phyloP scores from a whole-genome alignment of 2,113 vertebrate species.

The Atrichornis clamosus region DNA sequence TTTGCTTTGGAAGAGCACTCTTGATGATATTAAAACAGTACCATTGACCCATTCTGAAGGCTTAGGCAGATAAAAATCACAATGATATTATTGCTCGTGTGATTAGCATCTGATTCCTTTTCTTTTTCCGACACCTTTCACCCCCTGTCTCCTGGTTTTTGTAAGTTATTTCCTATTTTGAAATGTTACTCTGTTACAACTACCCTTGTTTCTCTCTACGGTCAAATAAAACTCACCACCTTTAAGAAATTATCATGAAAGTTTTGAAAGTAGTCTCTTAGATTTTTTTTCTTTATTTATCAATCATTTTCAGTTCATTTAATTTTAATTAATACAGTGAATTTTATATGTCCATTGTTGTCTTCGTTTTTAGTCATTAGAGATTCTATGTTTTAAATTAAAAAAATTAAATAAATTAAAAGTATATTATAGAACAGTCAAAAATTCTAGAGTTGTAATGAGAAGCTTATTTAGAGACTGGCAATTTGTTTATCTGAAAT shows the following conservation, averaged over 20 bases:
- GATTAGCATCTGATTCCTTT: background rate
- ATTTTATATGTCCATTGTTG: background rate
- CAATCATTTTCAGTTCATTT: background rate
- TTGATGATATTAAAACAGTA: background rate
- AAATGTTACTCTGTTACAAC: background rate
- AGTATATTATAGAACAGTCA: background rate
- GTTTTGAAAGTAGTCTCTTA: background rate
- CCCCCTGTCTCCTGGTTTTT: accelerated
- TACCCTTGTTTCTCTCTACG: background rate
- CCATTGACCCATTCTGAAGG: background rate
- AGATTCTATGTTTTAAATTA: background rate
- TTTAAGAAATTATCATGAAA: background rate
- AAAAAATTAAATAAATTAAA: background rate
- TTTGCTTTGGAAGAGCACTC: background rate
- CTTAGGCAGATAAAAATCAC: background rate
- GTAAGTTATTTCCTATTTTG: background rate
- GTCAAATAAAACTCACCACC: background rate
- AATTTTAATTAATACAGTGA: background rate
- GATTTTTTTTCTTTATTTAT: background rate
- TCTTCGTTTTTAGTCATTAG: background rate
- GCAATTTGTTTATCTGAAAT: background rate
- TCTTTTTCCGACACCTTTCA: background rate
- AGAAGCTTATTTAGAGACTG: background rate
- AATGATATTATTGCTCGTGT: background rate
- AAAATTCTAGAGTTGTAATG: background rate